A percentile compares a stretch with the other conserved stretches of the same genome.
Evolutionary conservation across 2,113 vertebrate genomes (phyloP).

Genomic region (Jaculus jaculus): DNA sequence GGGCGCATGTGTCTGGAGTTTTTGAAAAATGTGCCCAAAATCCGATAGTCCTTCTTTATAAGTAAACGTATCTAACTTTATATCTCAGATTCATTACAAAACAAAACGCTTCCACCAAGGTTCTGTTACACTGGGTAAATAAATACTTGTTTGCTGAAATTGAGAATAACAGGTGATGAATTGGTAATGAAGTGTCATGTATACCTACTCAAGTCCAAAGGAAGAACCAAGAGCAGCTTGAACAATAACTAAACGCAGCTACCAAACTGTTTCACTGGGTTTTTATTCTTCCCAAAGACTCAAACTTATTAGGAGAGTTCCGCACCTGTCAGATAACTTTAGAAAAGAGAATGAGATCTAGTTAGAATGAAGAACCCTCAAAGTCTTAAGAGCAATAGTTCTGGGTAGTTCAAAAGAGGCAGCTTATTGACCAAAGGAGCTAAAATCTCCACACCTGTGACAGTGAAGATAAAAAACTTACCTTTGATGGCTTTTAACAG

Average conservation of each 20-base stretch:
- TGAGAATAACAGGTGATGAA: not conserved
- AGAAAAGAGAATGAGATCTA: slow-evolving; percentile 18
- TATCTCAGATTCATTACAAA: not conserved
- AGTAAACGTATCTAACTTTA: not conserved
- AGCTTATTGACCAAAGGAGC: slow-evolving; percentile 31
- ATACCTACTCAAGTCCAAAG: not conserved
- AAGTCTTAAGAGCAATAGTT: slow-evolving; percentile 50
- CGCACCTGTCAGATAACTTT: slow-evolving; percentile 43
- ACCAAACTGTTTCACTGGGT: not conserved
- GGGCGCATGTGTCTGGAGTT: no score
- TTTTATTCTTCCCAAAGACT: not conserved
- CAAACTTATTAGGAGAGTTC: slow-evolving; percentile 40
- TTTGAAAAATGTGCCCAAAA: not conserved
- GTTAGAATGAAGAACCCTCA: slow-evolving; percentile 11
- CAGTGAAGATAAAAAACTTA: slow-evolving; percentile 45
- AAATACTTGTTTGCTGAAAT: not conserved
- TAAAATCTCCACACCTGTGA: slow-evolving; percentile 4
- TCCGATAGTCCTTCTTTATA: not conserved
- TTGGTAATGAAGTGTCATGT: not conserved
- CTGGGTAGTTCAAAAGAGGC: slow-evolving; percentile 17
- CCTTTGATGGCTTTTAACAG: slow-evolving; percentile 35
- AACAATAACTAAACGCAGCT: not conserved
- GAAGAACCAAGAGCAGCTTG: not conserved
- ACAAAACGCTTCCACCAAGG: slow-evolving; percentile 12
- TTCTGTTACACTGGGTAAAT: not conserved